Evolutionary conservation across 1,140 invertebrate species (phyloP), one percentile per base, ranked within the genome.

Genomic region (Delia radicum): DNA sequence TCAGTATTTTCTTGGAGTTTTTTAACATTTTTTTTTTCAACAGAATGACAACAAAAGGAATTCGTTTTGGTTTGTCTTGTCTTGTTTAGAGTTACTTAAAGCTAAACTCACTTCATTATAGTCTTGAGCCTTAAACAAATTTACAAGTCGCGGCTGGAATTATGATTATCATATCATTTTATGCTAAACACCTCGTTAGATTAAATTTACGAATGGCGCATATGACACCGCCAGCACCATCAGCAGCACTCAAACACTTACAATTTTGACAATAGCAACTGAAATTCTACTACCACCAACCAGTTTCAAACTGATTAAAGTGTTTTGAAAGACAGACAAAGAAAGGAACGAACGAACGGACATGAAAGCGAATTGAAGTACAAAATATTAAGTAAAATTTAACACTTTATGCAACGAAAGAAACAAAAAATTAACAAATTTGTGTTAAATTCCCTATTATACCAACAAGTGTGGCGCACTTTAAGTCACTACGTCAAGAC

Each of bases 161-260:
- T 76, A 76, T 76, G 75, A 76, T 76, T 76, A 76, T 76, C 75
- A 76, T 76, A 76, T 76, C 75, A 76, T 76, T 76, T 76, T 33
- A 76, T 73, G 75, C 75, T 76, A 76, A 76, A 76, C 75, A 76
- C 75, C 75, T 73, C 69, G 69, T 76, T 76, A 76, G 75, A 76
- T 76, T 76, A 61, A 75, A 75, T 75, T 55, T 29, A 28, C 28
- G 15, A 67, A 67, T 21, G 29, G 65, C 31, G n/a, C 65, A 37
- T 69, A 69, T 69, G 21, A 69, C 29, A 69, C 65, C 29, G 6
- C 63, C 48, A 48, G 12, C 15, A 48, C 42, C 37, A 37, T 12
- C 33, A 2, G 8, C 33, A 37, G 8, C 3, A 37, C 33, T n/a
- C 33, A 42, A 33, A 33, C 4, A 33, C 31, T 10, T 10, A 10